Base-by-base conservation (phyloP, 2,113 vertebrate genomes). In the Protomyctophum bolini region DNA sequence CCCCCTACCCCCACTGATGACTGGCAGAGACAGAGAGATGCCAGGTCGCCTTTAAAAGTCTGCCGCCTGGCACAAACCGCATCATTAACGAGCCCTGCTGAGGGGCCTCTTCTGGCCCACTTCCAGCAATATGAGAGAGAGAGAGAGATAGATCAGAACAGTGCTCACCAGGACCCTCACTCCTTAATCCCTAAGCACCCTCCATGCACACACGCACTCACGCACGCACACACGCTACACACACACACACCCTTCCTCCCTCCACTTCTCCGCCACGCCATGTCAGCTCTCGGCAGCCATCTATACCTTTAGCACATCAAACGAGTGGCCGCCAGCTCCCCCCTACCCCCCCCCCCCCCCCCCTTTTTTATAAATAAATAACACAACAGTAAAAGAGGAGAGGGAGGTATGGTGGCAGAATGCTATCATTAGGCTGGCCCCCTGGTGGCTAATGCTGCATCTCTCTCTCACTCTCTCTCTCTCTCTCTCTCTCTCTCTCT, bases 31-130 rank as follows among this genome's bases (percentile, higher is more conserved):
- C 68, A 82, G 55, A 57, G 55, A 21, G 6, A 59, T 59, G 74
- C 76, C 73, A 84, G 83, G 82, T 83, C 83, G 82, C 73, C 80
- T 87, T 84, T 83, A 81, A 88, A 85, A 88, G 71, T 86, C 74
- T 66, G 66, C 73, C 76, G 73, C 82, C 83, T 86, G 86, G 81
- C 79, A 88, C 54, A 76, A 68, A 62, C 73, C 60, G 83, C 83
- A 87, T 90, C 90, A 90, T 91, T 88, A 86, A 84, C 72, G 45
- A 55, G 72, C 66, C 33, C 59, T 14, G 80, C 85, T 84, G 76
- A 87, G 90, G 85, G 85, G 81, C 83, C 21, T 63, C 50, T 76
- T 76, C 72, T 90, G 88, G 87, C 81, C 28, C 1, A 70, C 66
- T 71, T 90, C 85, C 81, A 88, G 72, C 61, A 58, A 48, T 21